Percentiles rank a stretch among this genome's conserved stretches.
Conservation (phyloP, 2,113 vertebrate species). For the Zootoca vivipara region DNA sequence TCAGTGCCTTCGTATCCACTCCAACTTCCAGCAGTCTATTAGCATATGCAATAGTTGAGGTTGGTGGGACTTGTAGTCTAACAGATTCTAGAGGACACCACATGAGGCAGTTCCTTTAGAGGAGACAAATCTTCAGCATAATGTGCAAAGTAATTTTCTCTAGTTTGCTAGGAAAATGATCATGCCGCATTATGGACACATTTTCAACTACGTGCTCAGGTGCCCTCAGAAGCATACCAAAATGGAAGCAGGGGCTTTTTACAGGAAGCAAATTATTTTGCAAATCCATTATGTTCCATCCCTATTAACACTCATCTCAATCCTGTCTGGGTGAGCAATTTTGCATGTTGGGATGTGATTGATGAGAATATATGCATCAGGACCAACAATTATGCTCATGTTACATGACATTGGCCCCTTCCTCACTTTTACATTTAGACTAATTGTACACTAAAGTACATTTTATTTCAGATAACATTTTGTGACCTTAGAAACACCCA, state of each 20-base stretch:
- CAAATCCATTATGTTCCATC: too few relatives aligned
- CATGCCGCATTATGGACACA: neutral
- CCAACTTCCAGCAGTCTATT: too few relatives aligned
- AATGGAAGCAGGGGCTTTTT: neutral
- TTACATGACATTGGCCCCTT: neutral
- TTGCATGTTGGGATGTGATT: neutral
- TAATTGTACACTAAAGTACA: neutral
- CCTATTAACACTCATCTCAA: neutral
- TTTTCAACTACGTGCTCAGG: neutral
- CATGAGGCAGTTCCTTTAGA: neutral
- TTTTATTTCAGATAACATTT: neutral
- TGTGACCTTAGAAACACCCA: neutral
- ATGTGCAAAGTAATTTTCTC: neutral
- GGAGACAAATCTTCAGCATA: neutral
- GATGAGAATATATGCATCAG: neutral
- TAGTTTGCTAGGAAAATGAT: neutral
- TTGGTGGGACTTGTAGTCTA: too few relatives aligned
- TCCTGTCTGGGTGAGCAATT: neutral
- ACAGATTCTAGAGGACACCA: too few relatives aligned
- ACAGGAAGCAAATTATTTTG: neutral
- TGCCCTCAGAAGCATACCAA: neutral
- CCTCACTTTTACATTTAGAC: neutral
- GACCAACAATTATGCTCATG: neutral
- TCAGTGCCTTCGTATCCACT: too few relatives aligned
- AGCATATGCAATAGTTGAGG: too few relatives aligned